These are phyloP conservation scores for Stenodema calcarata DNA, from an alignment of 2,888 invertebrate species.

Conservation along the genomic window DNA sequence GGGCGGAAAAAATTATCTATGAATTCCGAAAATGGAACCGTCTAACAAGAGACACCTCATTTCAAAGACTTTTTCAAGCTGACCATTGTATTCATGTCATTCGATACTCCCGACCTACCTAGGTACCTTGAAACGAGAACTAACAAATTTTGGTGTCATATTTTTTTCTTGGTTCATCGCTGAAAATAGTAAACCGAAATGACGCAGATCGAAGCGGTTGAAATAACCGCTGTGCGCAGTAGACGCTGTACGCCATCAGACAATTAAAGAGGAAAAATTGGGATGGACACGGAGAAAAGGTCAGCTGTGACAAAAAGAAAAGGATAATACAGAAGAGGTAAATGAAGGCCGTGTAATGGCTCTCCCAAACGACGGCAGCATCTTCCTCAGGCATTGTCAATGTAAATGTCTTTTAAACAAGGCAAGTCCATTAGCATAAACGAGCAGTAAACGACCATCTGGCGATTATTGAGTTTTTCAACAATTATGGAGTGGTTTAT, in stretches of 20 bases:
- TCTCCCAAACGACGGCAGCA: neutral
- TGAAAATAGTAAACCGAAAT: too few relatives aligned
- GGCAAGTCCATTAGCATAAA: constrained; percentile 7
- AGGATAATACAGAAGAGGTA: neutral
- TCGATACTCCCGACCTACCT: too few relatives aligned
- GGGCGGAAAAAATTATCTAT: too few relatives aligned
- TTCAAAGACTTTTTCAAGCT: too few relatives aligned
- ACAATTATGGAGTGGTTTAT: neutral
- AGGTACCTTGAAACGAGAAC: too few relatives aligned
- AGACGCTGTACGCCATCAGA: neutral
- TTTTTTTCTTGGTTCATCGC: too few relatives aligned
- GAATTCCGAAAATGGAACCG: too few relatives aligned
- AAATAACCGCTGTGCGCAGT: neutral
- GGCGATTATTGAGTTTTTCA: neutral
- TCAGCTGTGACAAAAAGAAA: neutral
- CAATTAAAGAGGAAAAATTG: neutral
- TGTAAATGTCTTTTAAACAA: constrained; percentile 1
- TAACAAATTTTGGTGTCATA: too few relatives aligned
- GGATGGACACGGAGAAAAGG: neutral
- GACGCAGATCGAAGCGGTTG: neutral
- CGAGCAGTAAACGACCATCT: neutral
- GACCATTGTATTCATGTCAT: too few relatives aligned
- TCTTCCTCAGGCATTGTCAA: neutral
- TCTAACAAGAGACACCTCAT: too few relatives aligned
- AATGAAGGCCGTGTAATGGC: neutral